phyloP scores from a whole-genome alignment of 2,888 invertebrate genomes.

The Glaucopsyche alexis region DNA sequence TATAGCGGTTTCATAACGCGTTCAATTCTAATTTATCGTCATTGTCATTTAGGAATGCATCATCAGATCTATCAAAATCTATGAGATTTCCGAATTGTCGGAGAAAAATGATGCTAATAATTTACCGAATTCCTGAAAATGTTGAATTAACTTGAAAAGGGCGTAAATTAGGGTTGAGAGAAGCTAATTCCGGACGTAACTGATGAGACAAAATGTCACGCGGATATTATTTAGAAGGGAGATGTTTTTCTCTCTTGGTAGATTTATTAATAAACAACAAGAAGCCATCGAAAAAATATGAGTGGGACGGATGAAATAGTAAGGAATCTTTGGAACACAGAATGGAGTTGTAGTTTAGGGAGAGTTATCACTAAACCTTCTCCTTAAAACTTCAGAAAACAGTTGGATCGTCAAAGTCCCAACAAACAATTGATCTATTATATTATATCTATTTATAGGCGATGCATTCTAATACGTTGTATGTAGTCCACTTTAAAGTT shows the following conservation, averaged over 20 bases:
- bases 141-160: not conserved
- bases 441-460: not conserved
- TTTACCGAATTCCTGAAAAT: not conserved
- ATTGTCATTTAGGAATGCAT: too few relatives aligned
- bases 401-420: not conserved
- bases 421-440: conserved; percentile 4
- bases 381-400: not conserved
- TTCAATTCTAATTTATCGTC: too few relatives aligned
- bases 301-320: too few relatives aligned
- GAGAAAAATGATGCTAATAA: not conserved
- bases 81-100: not conserved
- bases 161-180: not conserved
- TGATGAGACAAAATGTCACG: not conserved
- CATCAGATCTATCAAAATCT: not conserved
- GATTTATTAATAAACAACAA: too few relatives aligned
- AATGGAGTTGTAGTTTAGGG: not conserved
- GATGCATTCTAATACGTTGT: conserved; percentile 38
- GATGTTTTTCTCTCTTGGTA: too few relatives aligned
- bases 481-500: conserved; percentile 64
- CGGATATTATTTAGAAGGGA: not conserved
- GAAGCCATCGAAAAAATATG: too few relatives aligned
- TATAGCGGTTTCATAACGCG: too few relatives aligned
- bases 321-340: not conserved
- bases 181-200: not conserved
- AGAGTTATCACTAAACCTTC: not conserved